These are phyloP conservation scores for Acyrthosiphon pisum DNA, from an alignment of 1,140 invertebrate species.

Conservation along the genomic window DNA sequence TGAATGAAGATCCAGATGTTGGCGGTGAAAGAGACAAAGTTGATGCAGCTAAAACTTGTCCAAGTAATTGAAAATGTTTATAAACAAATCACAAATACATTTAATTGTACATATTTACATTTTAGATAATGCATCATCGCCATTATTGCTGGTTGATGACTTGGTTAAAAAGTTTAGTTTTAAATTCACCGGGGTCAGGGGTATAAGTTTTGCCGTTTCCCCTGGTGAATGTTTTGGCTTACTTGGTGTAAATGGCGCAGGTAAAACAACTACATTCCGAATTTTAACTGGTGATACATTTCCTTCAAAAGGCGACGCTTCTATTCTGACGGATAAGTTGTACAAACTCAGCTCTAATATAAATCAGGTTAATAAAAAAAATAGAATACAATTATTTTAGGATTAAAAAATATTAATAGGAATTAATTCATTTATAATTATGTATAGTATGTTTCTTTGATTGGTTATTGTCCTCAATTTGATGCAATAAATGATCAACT, in stretches of 20 bases:
- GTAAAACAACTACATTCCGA: slow-evolving; percentile 86
- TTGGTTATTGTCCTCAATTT: slow-evolving; percentile 86
- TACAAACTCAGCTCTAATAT: slow-evolving; percentile 12
- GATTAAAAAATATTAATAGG: neutral
- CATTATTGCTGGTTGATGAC: slow-evolving; percentile 59
- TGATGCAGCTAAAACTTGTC: slow-evolving; percentile 46
- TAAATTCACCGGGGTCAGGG: slow-evolving; percentile 70
- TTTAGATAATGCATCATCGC: neutral
- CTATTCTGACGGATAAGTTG: slow-evolving; percentile 52
- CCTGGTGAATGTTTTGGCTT: slow-evolving; percentile 89
- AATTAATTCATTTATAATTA: neutral
- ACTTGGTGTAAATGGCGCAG: slow-evolving; percentile 87
- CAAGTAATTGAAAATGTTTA: neutral
- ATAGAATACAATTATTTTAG: neutral
- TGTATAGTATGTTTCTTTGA: slow-evolving; percentile 66
- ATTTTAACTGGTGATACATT: slow-evolving; percentile 79
- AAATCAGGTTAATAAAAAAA: slow-evolving; percentile 19
- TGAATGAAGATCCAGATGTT: slow-evolving; percentile 57
- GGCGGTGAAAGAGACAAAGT: slow-evolving; percentile 59
- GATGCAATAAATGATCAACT: slow-evolving; percentile 83
- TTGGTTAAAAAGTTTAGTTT: slow-evolving; percentile 59
- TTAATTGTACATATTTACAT: neutral
- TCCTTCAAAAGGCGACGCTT: slow-evolving; percentile 59
- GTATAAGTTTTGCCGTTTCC: slow-evolving; percentile 73
- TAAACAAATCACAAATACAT: neutral